Conservation (phyloP, 2,888 invertebrate genomes). For the Micoletzkya japonica region DNA sequence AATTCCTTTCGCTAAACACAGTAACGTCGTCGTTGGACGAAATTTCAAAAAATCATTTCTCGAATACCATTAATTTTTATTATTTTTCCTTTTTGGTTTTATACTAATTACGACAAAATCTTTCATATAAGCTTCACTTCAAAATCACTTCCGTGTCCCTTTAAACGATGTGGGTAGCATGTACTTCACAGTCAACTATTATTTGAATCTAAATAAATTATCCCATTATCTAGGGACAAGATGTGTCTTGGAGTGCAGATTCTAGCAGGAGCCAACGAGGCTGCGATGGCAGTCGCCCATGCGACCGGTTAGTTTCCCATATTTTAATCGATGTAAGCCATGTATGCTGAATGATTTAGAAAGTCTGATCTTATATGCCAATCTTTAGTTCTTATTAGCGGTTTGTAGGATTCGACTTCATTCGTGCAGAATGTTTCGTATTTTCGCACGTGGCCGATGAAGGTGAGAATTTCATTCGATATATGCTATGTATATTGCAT, state of each 20-base stretch:
- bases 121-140: too few relatives aligned
- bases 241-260: constrained; percentile 70
- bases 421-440: constrained; percentile 79
- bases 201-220: constrained; percentile 65
- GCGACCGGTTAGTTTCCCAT: constrained; percentile 68
- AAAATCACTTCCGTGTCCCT: too few relatives aligned
- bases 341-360: not conserved
- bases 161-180: not conserved
- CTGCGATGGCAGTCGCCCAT: constrained; percentile 78
- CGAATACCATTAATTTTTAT: too few relatives aligned
- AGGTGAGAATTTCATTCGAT: constrained; percentile 67
- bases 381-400: not conserved
- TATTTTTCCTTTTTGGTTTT: too few relatives aligned
- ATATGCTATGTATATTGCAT: not conserved
- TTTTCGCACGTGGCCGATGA: constrained; percentile 81
- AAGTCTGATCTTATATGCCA: not conserved
- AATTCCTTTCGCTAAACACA: too few relatives aligned
- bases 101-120: too few relatives aligned
- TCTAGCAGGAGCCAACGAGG: constrained; percentile 77
- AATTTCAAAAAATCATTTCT: too few relatives aligned
- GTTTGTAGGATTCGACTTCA: constrained; percentile 69
- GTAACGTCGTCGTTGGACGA: too few relatives aligned
- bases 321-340: not conserved
- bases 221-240: constrained; percentile 66
- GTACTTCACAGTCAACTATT: not conserved